phyloP scores from a whole-genome alignment of 2,113 vertebrate species.

The Axis porcinus region DNA sequence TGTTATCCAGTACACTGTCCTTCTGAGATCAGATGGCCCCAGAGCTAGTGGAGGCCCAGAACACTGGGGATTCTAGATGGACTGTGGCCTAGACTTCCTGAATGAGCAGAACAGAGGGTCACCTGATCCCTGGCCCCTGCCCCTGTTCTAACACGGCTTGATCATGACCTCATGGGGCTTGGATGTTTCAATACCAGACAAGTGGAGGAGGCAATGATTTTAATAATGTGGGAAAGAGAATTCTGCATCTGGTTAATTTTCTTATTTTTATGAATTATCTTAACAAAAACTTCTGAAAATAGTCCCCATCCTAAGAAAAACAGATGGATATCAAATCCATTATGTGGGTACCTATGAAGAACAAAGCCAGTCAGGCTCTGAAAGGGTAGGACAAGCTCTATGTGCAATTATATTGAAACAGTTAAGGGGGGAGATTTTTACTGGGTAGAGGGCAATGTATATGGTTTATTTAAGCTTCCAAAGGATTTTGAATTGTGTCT shows the following conservation, averaged over 20 bases:
- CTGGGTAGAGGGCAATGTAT: background rate
- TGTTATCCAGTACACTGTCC: background rate
- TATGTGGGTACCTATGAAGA: background rate
- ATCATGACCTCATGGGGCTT: background rate
- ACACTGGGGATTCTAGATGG: background rate
- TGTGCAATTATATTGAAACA: background rate
- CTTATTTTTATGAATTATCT: background rate
- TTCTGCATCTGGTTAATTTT: background rate
- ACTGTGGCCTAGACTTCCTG: too few species aligned
- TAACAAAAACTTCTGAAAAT: background rate
- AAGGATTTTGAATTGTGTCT: background rate
- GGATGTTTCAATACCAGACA: background rate
- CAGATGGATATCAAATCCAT: background rate
- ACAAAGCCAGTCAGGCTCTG: background rate
- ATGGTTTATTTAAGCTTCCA: background rate
- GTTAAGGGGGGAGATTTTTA: background rate
- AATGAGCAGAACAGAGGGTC: background rate
- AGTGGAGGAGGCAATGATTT: background rate
- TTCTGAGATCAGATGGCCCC: background rate
- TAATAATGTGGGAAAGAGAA: background rate
- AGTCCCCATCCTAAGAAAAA: background rate
- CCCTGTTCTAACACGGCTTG: background rate
- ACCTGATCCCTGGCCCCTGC: background rate
- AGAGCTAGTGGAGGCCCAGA: background rate
- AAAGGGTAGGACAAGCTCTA: background rate